Percentiles rank a stretch among this genome's conserved stretches.
Evolutionary conservation across 2,797 vertebrate genomes (phyloP).

Genomic region (Cottoperca gobio): DNA sequence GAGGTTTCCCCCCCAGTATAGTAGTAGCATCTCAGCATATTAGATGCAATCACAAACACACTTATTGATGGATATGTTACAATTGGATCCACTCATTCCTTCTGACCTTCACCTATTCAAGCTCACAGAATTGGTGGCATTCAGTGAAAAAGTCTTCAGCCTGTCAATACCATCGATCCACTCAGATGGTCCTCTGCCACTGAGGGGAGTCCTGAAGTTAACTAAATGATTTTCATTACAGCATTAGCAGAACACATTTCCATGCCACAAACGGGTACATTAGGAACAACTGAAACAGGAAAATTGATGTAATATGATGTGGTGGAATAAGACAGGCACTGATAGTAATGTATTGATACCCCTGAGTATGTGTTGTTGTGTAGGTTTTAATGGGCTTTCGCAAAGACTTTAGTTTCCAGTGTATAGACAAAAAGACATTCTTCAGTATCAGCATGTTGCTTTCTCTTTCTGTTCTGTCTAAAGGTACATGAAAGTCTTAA

Average conservation of each 20-base stretch:
- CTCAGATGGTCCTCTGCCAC: conserved; percentile 79
- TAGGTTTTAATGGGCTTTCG: conserved; percentile 7
- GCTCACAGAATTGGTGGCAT: conserved; percentile 82
- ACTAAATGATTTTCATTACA: conserved; percentile 87
- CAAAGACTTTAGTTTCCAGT: conserved; percentile 1
- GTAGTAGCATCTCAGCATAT: conserved; percentile 62
- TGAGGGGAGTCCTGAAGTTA: conserved; percentile 80
- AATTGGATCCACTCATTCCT: conserved; percentile 76
- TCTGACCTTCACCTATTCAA: conserved; percentile 82
- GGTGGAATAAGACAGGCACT: conserved; percentile 27
- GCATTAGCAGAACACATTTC: conserved; percentile 80
- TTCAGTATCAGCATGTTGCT: conserved; percentile 10
- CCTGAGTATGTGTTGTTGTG: neutral
- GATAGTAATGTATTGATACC: conserved; percentile 31
- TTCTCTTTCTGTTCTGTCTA: conserved; percentile 15
- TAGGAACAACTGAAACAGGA: conserved; percentile 68
- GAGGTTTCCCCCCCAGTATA: conserved; percentile 33
- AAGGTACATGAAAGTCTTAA: conserved; percentile 43
- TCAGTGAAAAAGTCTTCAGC: conserved; percentile 80
- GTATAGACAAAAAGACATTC: neutral
- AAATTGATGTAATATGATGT: conserved; percentile 68
- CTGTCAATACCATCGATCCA: conserved; percentile 84
- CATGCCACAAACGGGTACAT: conserved; percentile 69
- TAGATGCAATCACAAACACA: conserved; percentile 68
- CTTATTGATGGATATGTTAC: conserved; percentile 83